phyloP scores from a whole-genome alignment of 2,888 invertebrate genomes.

The Rambutsinella grinnellia region DNA sequence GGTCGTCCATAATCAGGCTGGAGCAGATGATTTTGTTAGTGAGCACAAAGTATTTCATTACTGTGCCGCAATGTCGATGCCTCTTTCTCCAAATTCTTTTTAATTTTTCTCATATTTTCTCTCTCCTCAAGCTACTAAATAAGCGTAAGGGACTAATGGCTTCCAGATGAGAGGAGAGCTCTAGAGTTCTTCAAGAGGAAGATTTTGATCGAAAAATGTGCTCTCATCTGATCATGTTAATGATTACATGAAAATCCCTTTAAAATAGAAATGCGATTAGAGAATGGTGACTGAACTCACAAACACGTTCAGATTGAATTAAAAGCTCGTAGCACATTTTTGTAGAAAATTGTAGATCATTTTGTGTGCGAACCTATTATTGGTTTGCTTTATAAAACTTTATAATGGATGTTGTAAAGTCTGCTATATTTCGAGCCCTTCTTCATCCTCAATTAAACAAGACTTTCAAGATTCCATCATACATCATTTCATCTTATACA shows the following conservation, averaged over 20 bases:
- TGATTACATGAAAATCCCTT: conserved; percentile 39
- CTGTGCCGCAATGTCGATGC: background rate
- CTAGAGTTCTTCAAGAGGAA: conserved; percentile 9
- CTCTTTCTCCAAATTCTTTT: background rate
- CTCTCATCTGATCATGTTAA: conserved; percentile 24
- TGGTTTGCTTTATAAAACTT: too few relatives aligned
- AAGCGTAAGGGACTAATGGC: conserved; percentile 1
- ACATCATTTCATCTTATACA: background rate
- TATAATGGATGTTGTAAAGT: too few relatives aligned
- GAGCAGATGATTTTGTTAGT: background rate
- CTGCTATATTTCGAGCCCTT: too few relatives aligned
- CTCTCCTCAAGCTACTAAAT: background rate
- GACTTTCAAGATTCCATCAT: background rate
- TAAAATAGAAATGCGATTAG: conserved; percentile 22
- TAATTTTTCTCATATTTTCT: conserved; percentile 12
- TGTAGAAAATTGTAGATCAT: background rate
- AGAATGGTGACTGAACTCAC: background rate
- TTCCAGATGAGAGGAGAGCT: conserved; percentile 6
- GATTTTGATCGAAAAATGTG: conserved; percentile 25
- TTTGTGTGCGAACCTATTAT: too few relatives aligned
- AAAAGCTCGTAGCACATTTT: background rate
- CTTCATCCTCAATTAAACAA: background rate
- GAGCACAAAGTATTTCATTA: background rate
- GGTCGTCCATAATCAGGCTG: background rate
- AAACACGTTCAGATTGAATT: background rate